Evolutionary conservation across 2,888 invertebrate species (phyloP), one percentile per base, ranked within the genome.

Genomic region (Anarsia innoxiella): DNA sequence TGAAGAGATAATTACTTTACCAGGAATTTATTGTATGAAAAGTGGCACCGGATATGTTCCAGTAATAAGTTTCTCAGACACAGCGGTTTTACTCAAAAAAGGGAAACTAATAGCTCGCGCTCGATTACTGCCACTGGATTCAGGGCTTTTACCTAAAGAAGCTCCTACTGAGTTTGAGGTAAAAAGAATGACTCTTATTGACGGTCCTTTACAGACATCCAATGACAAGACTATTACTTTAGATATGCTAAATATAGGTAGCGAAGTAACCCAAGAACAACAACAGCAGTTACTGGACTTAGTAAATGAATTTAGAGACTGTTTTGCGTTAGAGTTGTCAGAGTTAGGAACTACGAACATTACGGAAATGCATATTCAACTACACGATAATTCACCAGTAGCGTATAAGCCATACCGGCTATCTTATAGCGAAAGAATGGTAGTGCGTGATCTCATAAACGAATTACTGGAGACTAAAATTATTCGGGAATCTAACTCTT

Each of bases 371-470:
- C 11, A 10, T 2, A 33, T 33, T 10, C n/a, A 15, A 2, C 10
- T 33, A 1, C 13, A 15, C 5, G 33, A 33, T 33, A 15, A 25
- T 14, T 11, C 11, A 3, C 33, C 26, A 15, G 33, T 33, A 4
- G 3, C 14, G 1, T 30, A 36, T 23, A 29, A 23, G 29, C 41
- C 47, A 11, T 46, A 46, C 11, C 25, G 46, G 1, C 25, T 46
- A 9, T 32, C 46, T 2, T 34, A 14, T 8, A 36, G 19, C 8
- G 46, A 47, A 33, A 27, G 47, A 3, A 27, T 8, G 1, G 19
- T 36, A 8, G 46, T 44, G 1, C 35, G 36, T 1, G 32, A 39
- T 3, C 39, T 46, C 31, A 32, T 46, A 11, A 13, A 32, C 1
- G 39, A 42, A 12, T 14, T 46, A 14, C 12, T 44, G 8, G 33